These are phyloP conservation scores for Cheilosia scutellata DNA, from an alignment of 2,888 invertebrate genomes.

Conservation along the genomic window DNA sequence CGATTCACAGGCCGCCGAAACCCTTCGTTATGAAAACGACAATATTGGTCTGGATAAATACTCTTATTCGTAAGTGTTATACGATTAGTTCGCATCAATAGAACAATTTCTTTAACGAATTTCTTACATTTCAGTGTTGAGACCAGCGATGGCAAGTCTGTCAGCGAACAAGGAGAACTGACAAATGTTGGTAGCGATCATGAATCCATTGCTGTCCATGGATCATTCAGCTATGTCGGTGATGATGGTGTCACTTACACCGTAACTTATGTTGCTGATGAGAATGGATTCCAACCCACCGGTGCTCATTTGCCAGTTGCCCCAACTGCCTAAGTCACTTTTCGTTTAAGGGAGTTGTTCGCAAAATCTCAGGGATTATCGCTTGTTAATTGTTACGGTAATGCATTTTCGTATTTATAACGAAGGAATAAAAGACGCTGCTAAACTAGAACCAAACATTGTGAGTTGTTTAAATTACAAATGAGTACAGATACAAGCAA, in stretches of 20 bases:
- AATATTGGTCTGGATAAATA: neutral
- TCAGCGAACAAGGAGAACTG: constrained; percentile 59
- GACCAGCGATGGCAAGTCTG: constrained; percentile 8
- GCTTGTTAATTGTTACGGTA: neutral
- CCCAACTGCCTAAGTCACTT: neutral
- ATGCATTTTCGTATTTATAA: neutral
- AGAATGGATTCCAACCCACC: constrained; percentile 80
- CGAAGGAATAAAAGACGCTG: constrained; percentile 6
- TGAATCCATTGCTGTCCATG: neutral
- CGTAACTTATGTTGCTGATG: constrained; percentile 81
- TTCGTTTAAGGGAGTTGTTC: neutral
- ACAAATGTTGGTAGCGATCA: constrained; percentile 83
- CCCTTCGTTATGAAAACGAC: neutral
- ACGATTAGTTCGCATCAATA: neutral
- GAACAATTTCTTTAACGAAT: neutral
- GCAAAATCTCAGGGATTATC: neutral
- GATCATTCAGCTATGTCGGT: constrained; percentile 80
- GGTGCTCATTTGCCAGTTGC: constrained; percentile 82
- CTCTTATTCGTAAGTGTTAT: neutral
- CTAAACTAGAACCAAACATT: neutral
- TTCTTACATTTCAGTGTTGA: neutral
- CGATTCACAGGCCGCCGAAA: neutral
- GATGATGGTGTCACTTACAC: constrained; percentile 57
- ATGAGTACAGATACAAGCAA: too few species aligned
- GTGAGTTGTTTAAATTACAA: neutral